These are phyloP conservation scores for Dunckerocampus dactyliophorus DNA, from an alignment of 2,113 vertebrate species.

Conservation along the genomic window DNA sequence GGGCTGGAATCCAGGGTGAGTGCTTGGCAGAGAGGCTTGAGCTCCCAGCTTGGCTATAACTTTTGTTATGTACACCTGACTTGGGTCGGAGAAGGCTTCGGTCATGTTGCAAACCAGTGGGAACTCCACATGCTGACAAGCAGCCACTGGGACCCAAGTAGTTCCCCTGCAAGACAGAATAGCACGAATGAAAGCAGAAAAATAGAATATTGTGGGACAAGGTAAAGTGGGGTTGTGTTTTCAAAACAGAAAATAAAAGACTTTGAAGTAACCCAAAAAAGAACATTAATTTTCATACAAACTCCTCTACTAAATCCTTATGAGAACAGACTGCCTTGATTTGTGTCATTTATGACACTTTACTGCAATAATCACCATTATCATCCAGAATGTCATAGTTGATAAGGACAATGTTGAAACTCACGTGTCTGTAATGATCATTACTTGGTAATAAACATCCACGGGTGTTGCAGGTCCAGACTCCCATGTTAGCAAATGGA, in stretches of 20 bases:
- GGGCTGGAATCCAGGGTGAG: not conserved
- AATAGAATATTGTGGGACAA: not conserved
- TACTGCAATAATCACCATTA: no score
- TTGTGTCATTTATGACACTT: not conserved
- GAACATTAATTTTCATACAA: no score
- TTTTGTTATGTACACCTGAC: accelerated
- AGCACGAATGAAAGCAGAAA: not conserved
- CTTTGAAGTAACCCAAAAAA: no score
- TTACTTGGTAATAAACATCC: slow-evolving; percentile 36
- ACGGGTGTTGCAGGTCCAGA: slow-evolving; percentile 29
- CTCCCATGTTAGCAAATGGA: slow-evolving; percentile 50
- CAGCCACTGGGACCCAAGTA: slow-evolving; percentile 17
- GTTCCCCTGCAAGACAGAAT: slow-evolving; percentile 12
- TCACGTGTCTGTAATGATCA: not conserved
- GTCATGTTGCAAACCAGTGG: slow-evolving; percentile 56
- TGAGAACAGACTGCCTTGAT: not conserved
- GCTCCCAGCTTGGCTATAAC: slow-evolving; percentile 8
- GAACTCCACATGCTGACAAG: slow-evolving; percentile 39
- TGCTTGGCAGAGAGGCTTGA: accelerated
- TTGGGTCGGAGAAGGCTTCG: not conserved
- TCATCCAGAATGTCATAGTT: no score
- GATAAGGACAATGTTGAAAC: not conserved
- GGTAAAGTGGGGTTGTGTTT: not conserved
- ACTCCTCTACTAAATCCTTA: no score
- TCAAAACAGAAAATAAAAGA: not conserved